These are phyloP conservation scores for Rattus norvegicus DNA, from an alignment of 2,113 vertebrate species.

Conservation along the genomic window DNA sequence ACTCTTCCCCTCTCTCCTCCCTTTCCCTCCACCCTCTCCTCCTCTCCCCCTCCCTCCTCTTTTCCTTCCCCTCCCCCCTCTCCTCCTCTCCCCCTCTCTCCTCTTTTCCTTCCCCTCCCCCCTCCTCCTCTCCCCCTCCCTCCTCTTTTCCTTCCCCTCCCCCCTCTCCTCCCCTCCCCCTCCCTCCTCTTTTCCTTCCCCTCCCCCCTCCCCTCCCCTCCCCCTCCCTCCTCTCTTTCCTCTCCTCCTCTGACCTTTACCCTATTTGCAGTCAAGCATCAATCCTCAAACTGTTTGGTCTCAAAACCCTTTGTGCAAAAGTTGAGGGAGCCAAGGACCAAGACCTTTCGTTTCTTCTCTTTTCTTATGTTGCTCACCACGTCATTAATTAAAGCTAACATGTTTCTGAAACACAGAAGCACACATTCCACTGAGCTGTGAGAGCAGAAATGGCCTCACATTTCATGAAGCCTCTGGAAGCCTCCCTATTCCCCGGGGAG, in stretches of 20 bases:
- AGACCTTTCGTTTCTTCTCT: conserved; percentile 22
- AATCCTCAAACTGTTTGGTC: not conserved
- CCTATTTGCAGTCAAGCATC: conserved; percentile 5
- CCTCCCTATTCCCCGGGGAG: not conserved
- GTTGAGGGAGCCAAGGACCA: not conserved
- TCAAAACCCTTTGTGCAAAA: conserved; percentile 15
- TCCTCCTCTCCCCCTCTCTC: no score
- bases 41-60: rapidly evolving
- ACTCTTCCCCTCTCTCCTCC: no score
- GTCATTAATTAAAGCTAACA: not conserved
- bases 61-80: not conserved
- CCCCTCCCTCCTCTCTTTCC: rapidly evolving
- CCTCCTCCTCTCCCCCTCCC: no score
- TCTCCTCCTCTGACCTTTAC: not conserved
- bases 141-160: no score
- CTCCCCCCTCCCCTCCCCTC: rapidly evolving
- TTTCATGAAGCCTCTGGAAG: conserved; percentile 12
- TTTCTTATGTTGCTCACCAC: not conserved
- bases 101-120: rapidly evolving
- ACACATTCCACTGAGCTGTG: not conserved
- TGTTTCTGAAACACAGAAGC: not conserved
- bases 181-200: rapidly evolving
- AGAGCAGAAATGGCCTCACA: not conserved
- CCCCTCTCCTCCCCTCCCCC: no score
- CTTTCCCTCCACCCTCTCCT: rapidly evolving